A percentile compares a stretch with the other conserved stretches of the same genome.
Evolutionary conservation across 2,888 invertebrate genomes (phyloP).

Genomic region (Sminthurides aquaticus): DNA sequence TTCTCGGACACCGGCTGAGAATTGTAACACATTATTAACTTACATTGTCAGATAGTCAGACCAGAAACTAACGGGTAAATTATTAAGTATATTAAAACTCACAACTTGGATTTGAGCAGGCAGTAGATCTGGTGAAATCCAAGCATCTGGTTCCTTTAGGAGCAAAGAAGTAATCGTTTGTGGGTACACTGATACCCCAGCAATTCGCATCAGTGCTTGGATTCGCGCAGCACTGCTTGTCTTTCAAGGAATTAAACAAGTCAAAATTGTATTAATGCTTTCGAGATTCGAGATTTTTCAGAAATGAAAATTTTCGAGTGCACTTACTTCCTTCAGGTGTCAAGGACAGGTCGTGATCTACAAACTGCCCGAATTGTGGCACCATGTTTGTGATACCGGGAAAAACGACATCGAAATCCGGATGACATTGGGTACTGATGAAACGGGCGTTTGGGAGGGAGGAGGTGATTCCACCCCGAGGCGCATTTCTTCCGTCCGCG

Average conservation of each 20-base stretch:
- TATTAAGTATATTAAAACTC: slow-evolving; percentile 9
- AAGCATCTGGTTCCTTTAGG: slow-evolving; percentile 25
- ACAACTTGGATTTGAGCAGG: slow-evolving; percentile 26
- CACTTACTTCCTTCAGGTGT: slow-evolving; percentile 33
- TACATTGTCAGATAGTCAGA: background rate
- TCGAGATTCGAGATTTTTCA: background rate
- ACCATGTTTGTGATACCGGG: slow-evolving; percentile 36
- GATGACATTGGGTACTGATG: slow-evolving; percentile 63
- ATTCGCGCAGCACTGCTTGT: slow-evolving; percentile 8
- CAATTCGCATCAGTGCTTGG: slow-evolving; percentile 28
- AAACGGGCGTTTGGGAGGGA: slow-evolving; percentile 66
- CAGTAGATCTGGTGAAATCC: slow-evolving; percentile 40
- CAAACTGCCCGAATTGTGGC: slow-evolving; percentile 39
- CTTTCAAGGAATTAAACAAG: slow-evolving; percentile 5
- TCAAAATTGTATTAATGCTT: too few relatives aligned
- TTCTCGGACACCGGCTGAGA: slow-evolving; percentile 27
- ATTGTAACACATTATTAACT: background rate
- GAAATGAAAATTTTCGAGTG: background rate
- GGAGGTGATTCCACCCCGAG: slow-evolving; percentile 29
- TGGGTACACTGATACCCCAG: slow-evolving; percentile 30
- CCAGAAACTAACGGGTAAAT: too few relatives aligned
- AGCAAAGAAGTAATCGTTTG: slow-evolving; percentile 29
- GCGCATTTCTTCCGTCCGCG: slow-evolving; percentile 37
- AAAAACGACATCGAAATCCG: slow-evolving; percentile 54
- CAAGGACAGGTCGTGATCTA: slow-evolving; percentile 37